Conservation (phyloP, 2,888 invertebrate genomes). For the Salticus scenicus region DNA sequence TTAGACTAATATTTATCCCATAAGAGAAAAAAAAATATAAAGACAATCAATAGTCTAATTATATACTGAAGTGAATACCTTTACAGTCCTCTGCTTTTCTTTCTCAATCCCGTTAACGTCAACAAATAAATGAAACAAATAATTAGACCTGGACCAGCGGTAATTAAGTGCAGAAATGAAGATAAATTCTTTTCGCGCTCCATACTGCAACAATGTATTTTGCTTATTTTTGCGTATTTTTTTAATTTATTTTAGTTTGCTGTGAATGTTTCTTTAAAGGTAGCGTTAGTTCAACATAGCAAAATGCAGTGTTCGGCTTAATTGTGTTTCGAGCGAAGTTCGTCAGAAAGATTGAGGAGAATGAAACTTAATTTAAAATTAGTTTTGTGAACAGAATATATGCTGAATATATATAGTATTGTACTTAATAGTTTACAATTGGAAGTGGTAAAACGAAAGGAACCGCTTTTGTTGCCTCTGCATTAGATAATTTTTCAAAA, state of each 20-base stretch:
- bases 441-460: too few relatives aligned
- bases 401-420: too few relatives aligned
- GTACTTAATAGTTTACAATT: too few relatives aligned
- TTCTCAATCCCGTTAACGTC: background rate
- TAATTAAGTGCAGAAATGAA: conserved; percentile 8
- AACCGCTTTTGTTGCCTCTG: too few relatives aligned
- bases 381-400: background rate
- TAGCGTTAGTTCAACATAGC: background rate
- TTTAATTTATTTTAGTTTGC: background rate
- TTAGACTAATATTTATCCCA: background rate
- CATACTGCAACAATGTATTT: background rate
- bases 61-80: background rate
- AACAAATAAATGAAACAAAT: conserved; percentile 1
- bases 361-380: background rate
- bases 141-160: background rate
- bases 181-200: background rate
- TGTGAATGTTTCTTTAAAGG: background rate
- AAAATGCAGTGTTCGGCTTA: background rate
- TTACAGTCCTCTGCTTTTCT: background rate
- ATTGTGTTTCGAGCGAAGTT: background rate
- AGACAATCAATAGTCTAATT: background rate
- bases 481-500: too few relatives aligned
- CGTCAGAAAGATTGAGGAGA: background rate
- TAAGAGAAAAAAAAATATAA: background rate
- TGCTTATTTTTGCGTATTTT: background rate